Evolutionary conservation across 2,113 vertebrate genomes (phyloP).

Genomic region (Micronisus gabar): DNA sequence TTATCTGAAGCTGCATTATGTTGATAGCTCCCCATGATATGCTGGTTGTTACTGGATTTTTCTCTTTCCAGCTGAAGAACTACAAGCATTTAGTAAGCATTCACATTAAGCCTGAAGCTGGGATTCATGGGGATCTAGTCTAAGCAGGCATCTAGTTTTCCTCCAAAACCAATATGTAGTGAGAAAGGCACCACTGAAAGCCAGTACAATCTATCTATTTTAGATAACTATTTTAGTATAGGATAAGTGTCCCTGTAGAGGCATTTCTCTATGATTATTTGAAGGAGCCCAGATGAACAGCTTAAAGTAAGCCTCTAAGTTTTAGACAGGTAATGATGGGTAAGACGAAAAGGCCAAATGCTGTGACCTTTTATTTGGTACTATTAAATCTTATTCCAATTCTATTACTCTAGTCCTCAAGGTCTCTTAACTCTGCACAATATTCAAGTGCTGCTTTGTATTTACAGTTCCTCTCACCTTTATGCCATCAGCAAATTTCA

Average conservation of each 20-base stretch:
- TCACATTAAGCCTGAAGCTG: background rate
- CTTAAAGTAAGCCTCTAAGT: background rate
- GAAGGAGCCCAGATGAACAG: background rate
- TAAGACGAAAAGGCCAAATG: background rate
- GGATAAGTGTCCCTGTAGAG: background rate
- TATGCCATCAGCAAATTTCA: constrained; percentile 7
- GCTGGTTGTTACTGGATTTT: background rate
- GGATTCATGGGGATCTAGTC: background rate
- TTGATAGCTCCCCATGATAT: background rate
- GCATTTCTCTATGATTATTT: background rate
- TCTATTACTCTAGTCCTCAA: background rate
- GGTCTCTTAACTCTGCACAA: background rate
- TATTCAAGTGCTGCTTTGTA: background rate
- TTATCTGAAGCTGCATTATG: background rate
- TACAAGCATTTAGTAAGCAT: background rate
- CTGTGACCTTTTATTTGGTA: constrained; percentile 7
- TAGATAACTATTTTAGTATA: background rate
- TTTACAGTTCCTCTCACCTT: constrained; percentile 8
- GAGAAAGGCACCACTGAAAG: background rate
- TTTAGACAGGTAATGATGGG: background rate
- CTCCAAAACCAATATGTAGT: background rate
- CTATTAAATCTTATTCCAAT: constrained; percentile 4
- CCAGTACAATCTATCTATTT: background rate
- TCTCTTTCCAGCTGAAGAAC: background rate
- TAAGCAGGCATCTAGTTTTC: background rate